phyloP scores from a whole-genome alignment of 2,888 invertebrate species.

The Tillus elongatus region DNA sequence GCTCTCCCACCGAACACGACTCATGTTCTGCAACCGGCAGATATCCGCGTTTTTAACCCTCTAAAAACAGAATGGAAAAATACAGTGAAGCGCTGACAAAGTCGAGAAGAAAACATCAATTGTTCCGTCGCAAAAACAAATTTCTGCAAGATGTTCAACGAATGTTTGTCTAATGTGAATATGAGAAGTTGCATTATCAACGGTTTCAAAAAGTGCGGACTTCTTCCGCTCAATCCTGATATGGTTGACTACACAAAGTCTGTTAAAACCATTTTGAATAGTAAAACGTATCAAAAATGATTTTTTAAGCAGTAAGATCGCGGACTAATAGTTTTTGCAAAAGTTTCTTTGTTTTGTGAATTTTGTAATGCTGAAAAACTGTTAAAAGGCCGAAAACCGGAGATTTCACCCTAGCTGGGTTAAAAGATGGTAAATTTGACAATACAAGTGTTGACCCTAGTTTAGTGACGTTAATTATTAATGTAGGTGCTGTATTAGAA shows the following conservation, averaged over 20 bases:
- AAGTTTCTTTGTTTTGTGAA: no score
- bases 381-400: no score
- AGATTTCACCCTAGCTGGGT: no score
- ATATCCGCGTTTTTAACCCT: slow-evolving; percentile 23
- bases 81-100: neutral
- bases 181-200: neutral
- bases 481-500: no score
- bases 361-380: no score
- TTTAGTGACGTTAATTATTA: no score
- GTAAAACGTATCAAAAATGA: no score
- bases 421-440: no score
- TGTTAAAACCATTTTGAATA: slow-evolving; percentile 2
- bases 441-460: no score
- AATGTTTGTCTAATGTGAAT: slow-evolving; percentile 2
- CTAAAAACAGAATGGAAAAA: slow-evolving; percentile 24
- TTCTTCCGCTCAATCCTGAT: slow-evolving; percentile 5
- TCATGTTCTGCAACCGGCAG: slow-evolving; percentile 23
- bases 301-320: no score
- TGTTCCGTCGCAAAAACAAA: slow-evolving; percentile 4
- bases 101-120: slow-evolving; percentile 1
- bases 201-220: slow-evolving; percentile 5
- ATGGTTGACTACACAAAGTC: slow-evolving; percentile 4
- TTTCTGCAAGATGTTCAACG: neutral
- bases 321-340: no score
- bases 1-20: slow-evolving; percentile 20